Base-by-base conservation (phyloP, 2,113 vertebrate genomes). In the Misgurnus mizolepis region DNA sequence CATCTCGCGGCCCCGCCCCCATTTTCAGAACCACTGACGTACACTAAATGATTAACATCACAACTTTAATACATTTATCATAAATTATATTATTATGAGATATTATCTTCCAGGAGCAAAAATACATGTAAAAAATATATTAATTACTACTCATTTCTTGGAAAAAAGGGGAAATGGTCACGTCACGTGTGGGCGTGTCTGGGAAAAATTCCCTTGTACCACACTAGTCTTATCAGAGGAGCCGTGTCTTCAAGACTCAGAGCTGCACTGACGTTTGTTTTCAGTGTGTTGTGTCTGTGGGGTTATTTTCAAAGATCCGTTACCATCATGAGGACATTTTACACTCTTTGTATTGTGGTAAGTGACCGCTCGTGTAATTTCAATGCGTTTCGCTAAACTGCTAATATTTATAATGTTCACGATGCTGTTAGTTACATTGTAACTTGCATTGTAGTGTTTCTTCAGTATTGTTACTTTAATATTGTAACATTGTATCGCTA, bases 131-230 rank as follows among this genome's bases (percentile, higher is more conserved):
- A 11, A 50, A 12, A 49, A 50, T 11, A 22, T 22, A 22, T 22
- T 22, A 10, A 12, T 4, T 11, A 22, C 11, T 6, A 14, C n/a
- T 60, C 40, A 9, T 40, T 74, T 74, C 71, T 61, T 74, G 71
- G 56, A 73, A 73, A n/a, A 72, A 72, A 45, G 39, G 17, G 58
- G 58, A 47, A 47, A 34, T 17, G 14, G 73, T 75, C 58, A 75
- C 73, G 73, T 62, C 41, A 5, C 10, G 34, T 15, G 41, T 64
- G 43, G 73, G 73, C 73, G 73, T 64, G 43, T 53, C 18, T 7
- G n/a, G 60, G 49, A 64, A 56, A 74, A 74, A 0, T 43, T 15
- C 22, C 41, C 53, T 11, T 10, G 7, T 47, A 4, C 45, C 40
- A 0, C 0, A 5, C 2, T 5, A 10, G 27, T 34, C 27, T 34